Conservation (phyloP, 2,113 vertebrate species). For the Empidonax traillii region DNA sequence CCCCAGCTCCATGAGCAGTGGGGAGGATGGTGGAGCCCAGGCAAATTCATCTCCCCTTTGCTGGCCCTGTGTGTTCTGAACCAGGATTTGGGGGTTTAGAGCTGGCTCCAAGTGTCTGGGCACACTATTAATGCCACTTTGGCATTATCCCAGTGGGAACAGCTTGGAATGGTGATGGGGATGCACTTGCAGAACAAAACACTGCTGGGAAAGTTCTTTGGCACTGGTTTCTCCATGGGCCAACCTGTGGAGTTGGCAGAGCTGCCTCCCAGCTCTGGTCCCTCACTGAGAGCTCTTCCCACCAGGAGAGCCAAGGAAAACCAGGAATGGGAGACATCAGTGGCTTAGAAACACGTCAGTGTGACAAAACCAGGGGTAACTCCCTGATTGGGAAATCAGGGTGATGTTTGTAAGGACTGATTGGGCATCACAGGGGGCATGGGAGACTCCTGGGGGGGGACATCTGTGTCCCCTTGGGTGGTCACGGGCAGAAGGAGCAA, state of each 20-base stretch:
- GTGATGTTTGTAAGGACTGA: not conserved
- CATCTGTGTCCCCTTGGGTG: not conserved
- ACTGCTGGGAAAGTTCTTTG: not conserved
- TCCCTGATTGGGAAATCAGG: not conserved
- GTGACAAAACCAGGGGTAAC: not conserved
- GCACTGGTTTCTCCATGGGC: not conserved
- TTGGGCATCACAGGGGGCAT: not conserved
- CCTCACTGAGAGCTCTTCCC: not conserved
- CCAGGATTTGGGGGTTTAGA: not conserved
- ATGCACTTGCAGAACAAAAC: not conserved
- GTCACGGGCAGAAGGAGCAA: too few relatives aligned
- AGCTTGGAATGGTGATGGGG: fast-evolving
- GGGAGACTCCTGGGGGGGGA: not conserved
- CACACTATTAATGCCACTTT: not conserved
- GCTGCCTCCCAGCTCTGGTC: not conserved
- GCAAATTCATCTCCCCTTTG: not conserved
- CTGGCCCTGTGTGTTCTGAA: not conserved
- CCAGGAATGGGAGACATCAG: not conserved
- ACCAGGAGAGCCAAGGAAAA: not conserved
- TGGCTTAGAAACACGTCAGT: not conserved
- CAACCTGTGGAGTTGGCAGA: not conserved
- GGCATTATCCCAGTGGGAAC: fast-evolving
- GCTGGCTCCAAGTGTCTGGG: not conserved
- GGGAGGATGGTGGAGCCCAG: not conserved
- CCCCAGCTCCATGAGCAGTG: not conserved